Evolutionary conservation across 1,140 invertebrate species (phyloP).

Genomic region (Hycleus cichorii): DNA sequence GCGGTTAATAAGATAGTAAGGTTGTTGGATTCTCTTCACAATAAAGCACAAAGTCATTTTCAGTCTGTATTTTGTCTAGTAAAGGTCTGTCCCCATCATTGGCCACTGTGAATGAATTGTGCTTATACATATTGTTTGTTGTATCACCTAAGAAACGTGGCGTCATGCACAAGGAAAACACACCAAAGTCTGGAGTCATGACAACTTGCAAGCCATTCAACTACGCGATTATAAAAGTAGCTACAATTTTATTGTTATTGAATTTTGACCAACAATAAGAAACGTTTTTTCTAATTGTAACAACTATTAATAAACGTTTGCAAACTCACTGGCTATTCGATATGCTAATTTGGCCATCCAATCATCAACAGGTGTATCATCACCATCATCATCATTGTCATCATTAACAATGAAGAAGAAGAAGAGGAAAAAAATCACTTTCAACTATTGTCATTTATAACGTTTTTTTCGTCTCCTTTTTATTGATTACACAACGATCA

Average conservation of each 20-base stretch:
- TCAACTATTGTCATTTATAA: conserved; percentile 8
- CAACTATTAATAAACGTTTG: conserved; percentile 11
- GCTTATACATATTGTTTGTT: conserved; percentile 28
- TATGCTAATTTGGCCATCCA: conserved; percentile 21
- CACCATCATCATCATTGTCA: background rate
- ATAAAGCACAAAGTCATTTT: conserved; percentile 28
- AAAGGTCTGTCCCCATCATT: conserved; percentile 24
- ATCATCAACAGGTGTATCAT: conserved; percentile 13
- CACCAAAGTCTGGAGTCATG: conserved; percentile 33
- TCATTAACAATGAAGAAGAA: no score
- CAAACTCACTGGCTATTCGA: conserved; percentile 17
- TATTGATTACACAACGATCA: conserved; percentile 8
- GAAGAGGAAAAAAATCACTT: conserved; percentile 8
- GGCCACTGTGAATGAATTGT: conserved; percentile 31
- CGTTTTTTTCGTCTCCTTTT: conserved; percentile 5
- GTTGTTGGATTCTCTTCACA: conserved; percentile 4
- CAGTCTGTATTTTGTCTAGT: conserved; percentile 26
- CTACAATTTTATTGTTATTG: conserved; percentile 22
- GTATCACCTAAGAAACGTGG: conserved; percentile 30
- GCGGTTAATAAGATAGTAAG: conserved; percentile 12
- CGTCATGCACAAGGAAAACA: conserved; percentile 33
- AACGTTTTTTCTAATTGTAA: no score
- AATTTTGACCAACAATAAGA: no score
- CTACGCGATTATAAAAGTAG: conserved; percentile 9
- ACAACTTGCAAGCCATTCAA: conserved; percentile 31